Base-by-base conservation (phyloP, 1,140 invertebrate genomes). In the Nymphalis io region DNA sequence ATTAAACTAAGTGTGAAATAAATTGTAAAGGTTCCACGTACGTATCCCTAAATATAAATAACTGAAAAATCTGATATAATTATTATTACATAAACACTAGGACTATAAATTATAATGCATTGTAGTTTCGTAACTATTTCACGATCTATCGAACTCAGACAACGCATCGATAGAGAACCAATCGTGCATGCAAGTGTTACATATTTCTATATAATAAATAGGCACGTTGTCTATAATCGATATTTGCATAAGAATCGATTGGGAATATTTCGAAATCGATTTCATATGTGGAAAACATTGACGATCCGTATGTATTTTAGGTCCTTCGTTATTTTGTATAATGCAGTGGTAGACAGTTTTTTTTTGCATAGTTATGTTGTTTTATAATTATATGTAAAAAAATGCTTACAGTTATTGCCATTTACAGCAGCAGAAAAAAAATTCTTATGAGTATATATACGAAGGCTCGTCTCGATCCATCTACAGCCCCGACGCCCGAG, bases 181-280 rank as follows among this genome's bases (percentile, higher is more conserved):
- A 63, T 63, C 60, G 60, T 63, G 60, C 60, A 51, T 63, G 60
- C 48, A 53, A 63, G 48, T 21, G 48, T 53, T 53, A 53, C 48
- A 53, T 53, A 53, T 53, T 21, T 33, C 27, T 33, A 33, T 33
- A 33, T 33, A 33, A 33, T 33, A 33, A 33, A 53, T 53, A 53
- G 48, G 18, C 1, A 16, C n/a, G n/a, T 46, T 46, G 44, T 46
- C 44, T 53, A 21, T 53, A 12, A 21, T 53, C 18, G 48, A 53
- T 53, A 53, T 53, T 53, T 53, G 48, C 48, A 53, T 53, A 20
- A 53, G 18, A 53, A 53, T 23, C 48, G 48, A 53, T 21, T 53
- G 18, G 48, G 20, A 21, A 11, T 10, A 21, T 53, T 53, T 53
- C 48, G 13, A 21, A 53, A 53, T 53, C 48, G 48, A 53, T 53